These are phyloP conservation scores for Cyrtonyx montezumae DNA, from an alignment of 2,113 vertebrate genomes.

Conservation along the genomic window DNA sequence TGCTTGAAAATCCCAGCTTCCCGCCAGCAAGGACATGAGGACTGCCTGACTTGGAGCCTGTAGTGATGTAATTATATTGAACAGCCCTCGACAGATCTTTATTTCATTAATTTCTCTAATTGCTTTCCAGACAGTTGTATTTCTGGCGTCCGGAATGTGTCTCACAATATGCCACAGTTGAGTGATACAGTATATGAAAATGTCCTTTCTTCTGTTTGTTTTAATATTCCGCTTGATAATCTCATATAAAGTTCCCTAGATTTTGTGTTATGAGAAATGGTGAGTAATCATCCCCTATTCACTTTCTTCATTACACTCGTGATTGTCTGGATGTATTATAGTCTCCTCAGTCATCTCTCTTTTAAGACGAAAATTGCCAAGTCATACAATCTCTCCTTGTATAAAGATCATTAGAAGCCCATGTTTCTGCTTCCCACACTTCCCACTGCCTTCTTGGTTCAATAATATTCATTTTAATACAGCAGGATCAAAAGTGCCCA, in stretches of 20 bases:
- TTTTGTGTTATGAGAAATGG: slow-evolving; percentile 52
- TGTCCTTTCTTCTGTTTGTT: slow-evolving; percentile 56
- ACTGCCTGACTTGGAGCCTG: slow-evolving; percentile 19
- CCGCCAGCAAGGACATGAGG: neutral
- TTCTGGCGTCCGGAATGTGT: slow-evolving; percentile 2
- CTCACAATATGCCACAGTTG: slow-evolving; percentile 30
- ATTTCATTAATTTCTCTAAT: slow-evolving; percentile 68
- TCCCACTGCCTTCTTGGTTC: neutral
- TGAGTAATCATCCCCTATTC: slow-evolving; percentile 47
- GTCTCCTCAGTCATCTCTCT: slow-evolving; percentile 65
- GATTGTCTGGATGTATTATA: slow-evolving; percentile 57
- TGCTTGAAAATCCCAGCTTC: neutral
- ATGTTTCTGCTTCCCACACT: neutral
- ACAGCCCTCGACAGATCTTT: slow-evolving; percentile 43
- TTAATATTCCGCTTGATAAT: slow-evolving; percentile 47
- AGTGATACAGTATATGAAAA: slow-evolving; percentile 30
- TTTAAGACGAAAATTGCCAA: slow-evolving; percentile 66
- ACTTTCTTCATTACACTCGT: slow-evolving; percentile 5
- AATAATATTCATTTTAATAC: neutral
- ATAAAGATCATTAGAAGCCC: neutral
- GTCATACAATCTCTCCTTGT: slow-evolving; percentile 54
- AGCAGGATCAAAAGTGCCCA: neutral
- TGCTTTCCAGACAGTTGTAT: slow-evolving; percentile 51
- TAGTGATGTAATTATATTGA: slow-evolving; percentile 12
- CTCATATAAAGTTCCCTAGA: slow-evolving; percentile 49